Base-by-base conservation (phyloP, 2,797 vertebrate species). In the Pangasius mekongensis region DNA sequence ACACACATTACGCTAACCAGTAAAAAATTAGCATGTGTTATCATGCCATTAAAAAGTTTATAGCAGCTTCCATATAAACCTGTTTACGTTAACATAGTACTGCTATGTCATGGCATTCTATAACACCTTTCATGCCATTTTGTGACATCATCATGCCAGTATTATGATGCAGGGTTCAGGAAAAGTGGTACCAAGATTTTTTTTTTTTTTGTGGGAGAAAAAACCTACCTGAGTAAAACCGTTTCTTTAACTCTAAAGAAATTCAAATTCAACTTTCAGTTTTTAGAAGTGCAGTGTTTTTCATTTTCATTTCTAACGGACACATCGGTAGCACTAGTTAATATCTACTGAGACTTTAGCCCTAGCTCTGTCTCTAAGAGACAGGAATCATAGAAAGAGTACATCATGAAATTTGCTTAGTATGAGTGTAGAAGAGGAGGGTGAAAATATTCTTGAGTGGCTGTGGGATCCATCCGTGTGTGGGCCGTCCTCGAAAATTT, bases 401-500 rank as follows among this genome's bases (percentile, higher is more conserved):
- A 43, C 33, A 62, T 43, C 0, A 11, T 69, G 58, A 77, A 78
- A 49, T 33, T 43, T 39, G 24, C 49, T 54, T 24, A 39, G 36
- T 64, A 22, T 84, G 33, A 84, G 69, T 58, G 24, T 10, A 30
- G 71, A 66, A 76, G 27, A 14, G 76, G 64, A 80, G 9, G 92
- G 91, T 93, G 92, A 94, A 95, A 95, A 95, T 94, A 95, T 94
- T 93, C 93, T 94, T 49, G 20, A 73, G 58, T 33, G 85, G 30
- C 67, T 86, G 92, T 92, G 92, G 91, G 93, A 92, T 93, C 67
- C 56, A 13, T 52, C 91, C 87, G 88, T 92, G 94, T 95, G 95
- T 95, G 95, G 95, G 95, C 95, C 73, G 92, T 94, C 94, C 95
- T 95, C 93, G 87, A 94, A 92, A 83, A 62, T 90, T 90, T 89